These are phyloP conservation scores for Ianthella basta DNA, from an alignment of 37 sponge, comb jelly and placozoan species.

Conservation along the genomic window DNA sequence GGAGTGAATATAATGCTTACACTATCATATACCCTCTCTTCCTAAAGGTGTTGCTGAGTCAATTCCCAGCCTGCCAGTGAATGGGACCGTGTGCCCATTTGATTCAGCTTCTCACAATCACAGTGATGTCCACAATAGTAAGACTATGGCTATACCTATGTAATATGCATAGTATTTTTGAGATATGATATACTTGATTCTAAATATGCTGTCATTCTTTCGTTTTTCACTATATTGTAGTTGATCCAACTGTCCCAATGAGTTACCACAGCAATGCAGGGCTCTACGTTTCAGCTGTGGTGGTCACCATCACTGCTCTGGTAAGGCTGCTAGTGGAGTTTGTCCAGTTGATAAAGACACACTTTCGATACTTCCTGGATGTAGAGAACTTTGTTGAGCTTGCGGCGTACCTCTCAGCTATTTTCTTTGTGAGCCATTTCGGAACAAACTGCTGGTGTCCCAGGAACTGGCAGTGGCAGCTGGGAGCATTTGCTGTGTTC, in stretches of 20 bases:
- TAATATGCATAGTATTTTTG: no score
- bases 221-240: no score
- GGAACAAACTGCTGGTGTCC: conserved; percentile 49
- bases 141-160: no score
- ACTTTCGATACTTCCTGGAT: conserved; percentile 43
- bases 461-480: conserved; percentile 81
- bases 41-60: no score
- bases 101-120: no score
- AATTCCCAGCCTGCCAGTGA: no score
- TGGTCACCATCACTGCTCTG: not conserved
- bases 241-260: conserved; percentile 24
- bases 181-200: no score
- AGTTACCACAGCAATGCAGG: not conserved
- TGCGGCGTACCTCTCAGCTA: conserved; percentile 29
- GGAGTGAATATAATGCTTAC: no score
- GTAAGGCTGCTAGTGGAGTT: not conserved
- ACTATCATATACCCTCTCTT: no score
- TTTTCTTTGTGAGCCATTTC: conserved; percentile 58
- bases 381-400: conserved; percentile 71
- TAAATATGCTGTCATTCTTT: no score
- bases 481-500: conserved; percentile 87
- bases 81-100: no score
- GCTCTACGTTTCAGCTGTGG: not conserved
- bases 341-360: not conserved
- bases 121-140: no score